Percentiles rank a stretch among this genome's conserved stretches.
Conservation (phyloP, 2,888 invertebrate genomes). For the Hypercompe scribonia region DNA sequence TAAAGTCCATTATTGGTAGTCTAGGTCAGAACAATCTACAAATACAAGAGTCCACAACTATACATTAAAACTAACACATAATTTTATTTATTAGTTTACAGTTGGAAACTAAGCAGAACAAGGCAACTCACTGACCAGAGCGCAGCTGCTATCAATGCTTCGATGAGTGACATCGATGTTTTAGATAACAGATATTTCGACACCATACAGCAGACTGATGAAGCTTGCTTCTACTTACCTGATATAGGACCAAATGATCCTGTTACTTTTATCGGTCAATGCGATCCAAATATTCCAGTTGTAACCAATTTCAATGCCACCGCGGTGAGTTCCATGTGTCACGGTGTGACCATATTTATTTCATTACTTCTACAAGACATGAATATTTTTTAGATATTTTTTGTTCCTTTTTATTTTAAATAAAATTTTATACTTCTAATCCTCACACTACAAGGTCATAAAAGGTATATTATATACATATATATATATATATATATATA, state of each 20-base stretch:
- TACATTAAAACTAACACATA: too few relatives aligned
- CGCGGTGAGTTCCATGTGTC: conserved; percentile 60
- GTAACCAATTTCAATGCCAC: conserved; percentile 63
- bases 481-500: too few relatives aligned
- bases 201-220: conserved; percentile 57
- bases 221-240: conserved; percentile 71
- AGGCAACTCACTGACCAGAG: conserved; percentile 51
- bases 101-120: conserved; percentile 74
- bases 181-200: conserved; percentile 64
- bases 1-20: too few relatives aligned
- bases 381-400: background rate
- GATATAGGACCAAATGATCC: conserved; percentile 52
- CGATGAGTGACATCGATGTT: conserved; percentile 57
- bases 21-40: too few relatives aligned
- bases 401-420: background rate
- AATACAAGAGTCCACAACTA: too few relatives aligned
- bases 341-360: too few relatives aligned
- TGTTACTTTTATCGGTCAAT: conserved; percentile 68
- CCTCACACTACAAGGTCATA: too few relatives aligned
- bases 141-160: conserved; percentile 52
- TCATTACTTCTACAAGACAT: background rate
- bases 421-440: too few relatives aligned
- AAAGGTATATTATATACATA: too few relatives aligned
- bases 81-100: conserved; percentile 52
- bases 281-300: conserved; percentile 64